Base-by-base conservation (phyloP, 2,888 invertebrate genomes). In the Heliconius ismenius region DNA sequence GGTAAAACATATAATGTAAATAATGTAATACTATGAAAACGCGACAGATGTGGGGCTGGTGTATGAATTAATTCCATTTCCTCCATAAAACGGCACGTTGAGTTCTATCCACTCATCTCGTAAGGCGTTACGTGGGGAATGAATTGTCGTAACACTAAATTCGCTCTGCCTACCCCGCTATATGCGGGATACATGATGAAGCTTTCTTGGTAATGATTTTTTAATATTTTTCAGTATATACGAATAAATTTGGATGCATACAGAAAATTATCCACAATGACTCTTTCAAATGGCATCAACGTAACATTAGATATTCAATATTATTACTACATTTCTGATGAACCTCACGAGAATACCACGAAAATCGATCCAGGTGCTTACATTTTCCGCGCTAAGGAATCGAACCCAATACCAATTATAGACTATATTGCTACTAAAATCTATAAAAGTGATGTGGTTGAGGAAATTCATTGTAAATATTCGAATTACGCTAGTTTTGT, bases 351-450 rank as follows among this genome's bases (percentile, higher is more conserved):
- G 1, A 89, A 90, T 0, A 93, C 92, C 60, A 95, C 95, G 0
- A 84, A 81, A 80, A 94, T 97, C 80, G 95, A 97, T 0, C 98
- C 98, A 0, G 99, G 99, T 0, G 98, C 98, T 0, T 98, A 98
- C 83, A 96, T 98, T 13, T 97, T 98, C 87, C 94, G 97, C 64
- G 96, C 88, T 0, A 86, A 90, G 78, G 88, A 90, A 21, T 78
- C 82, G 0, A 77, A 81, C 3, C 86, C 88, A 0, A 79, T 83
- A 0, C 67, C 81, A 0, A 84, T 90, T 0, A 68, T 82, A 1
- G 83, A 86, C 3, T 79, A 76, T 3, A 79, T 81, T 3, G 81
- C 85, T 0, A 83, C 83, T 0, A 81, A 80, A 26, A 82, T 91
- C 0, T 83, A 90, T 65, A 87, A 89, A 92, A 97, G 97, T 0